Base-by-base conservation (phyloP, 1,140 invertebrate genomes). In the Danaus melanippus region DNA sequence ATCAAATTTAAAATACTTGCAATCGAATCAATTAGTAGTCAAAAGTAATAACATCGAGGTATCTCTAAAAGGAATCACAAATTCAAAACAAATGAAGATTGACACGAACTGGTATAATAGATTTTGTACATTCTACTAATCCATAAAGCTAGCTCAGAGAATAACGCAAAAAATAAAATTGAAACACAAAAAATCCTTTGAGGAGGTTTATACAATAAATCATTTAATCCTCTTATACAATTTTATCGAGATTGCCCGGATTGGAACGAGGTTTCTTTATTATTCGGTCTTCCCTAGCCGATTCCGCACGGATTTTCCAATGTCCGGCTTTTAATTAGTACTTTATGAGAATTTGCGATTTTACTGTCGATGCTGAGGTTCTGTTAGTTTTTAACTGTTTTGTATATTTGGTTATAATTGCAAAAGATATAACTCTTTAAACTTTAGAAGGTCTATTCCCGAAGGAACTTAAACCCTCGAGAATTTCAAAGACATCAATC, bases 181-280 rank as follows among this genome's bases (percentile, higher is more conserved):
- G 69, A 71, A 69, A 71, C 72, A 74, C 66, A 78, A 84, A 81
- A 76, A 79, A 79, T 76, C 69, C 79, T 80, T 78, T 77, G 71
- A 78, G 77, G 67, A 79, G 76, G 73, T 79, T 81, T 81, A 75
- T 76, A 77, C 70, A 68, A 78, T 79, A 83, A 83, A 85, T 82
- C 82, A 76, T 76, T 79, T 85, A 82, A 83, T 83, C 79, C 73
- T 79, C 76, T 79, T 80, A 79, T 71, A 76, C 72, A 81, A 85
- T 85, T 85, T 81, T 76, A 83, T 81, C 81, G 76, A 75, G 78
- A 84, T 84, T 73, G 77, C 66, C 70, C 56, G 69, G 52, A 67
- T 69, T 56, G 66, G 65, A 64, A 46, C 63, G 32, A 42, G 50
- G 48, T 53, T 69, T 59, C 53, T 67, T 74, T 72, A 66, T 71